These are phyloP conservation scores for Amblyopsis hoosieri DNA, from an alignment of 2,797 vertebrate genomes.

Conservation along the genomic window DNA sequence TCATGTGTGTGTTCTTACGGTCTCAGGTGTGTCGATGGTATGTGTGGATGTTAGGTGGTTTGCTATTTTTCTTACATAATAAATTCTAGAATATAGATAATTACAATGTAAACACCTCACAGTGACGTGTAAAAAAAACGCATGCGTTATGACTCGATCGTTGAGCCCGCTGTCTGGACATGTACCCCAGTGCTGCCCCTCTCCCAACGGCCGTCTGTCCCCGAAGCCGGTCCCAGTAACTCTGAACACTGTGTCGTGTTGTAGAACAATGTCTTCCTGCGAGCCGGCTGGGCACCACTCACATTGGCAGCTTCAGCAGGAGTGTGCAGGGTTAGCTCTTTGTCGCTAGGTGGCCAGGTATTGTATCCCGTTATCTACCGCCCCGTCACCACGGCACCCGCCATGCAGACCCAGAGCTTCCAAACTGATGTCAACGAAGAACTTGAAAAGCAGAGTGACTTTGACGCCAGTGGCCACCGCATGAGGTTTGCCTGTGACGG, in stretches of 20 bases:
- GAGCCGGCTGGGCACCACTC: slow-evolving; percentile 72
- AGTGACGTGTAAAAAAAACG: slow-evolving; percentile 74
- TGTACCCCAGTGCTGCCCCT: slow-evolving; percentile 65
- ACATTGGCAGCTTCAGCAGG: slow-evolving; percentile 69
- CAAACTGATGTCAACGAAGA: slow-evolving; percentile 75
- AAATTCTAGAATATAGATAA: slow-evolving; percentile 71
- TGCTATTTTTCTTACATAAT: slow-evolving; percentile 70
- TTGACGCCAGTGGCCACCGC: slow-evolving; percentile 59
- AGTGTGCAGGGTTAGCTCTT: slow-evolving; percentile 70
- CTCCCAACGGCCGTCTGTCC: slow-evolving; percentile 60
- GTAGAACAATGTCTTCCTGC: slow-evolving; percentile 77
- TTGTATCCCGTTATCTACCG: slow-evolving; percentile 47
- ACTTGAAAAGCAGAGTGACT: slow-evolving; percentile 36
- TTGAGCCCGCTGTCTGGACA: slow-evolving; percentile 56
- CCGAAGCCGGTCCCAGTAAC: slow-evolving; percentile 64
- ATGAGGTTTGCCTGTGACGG: slow-evolving; percentile 24
- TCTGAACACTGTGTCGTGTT: slow-evolving; percentile 76
- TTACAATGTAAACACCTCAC: slow-evolving; percentile 77
- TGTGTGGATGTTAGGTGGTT: slow-evolving; percentile 69
- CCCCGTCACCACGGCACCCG: slow-evolving; percentile 56
- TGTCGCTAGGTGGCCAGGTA: slow-evolving; percentile 60
- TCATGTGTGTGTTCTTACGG: slow-evolving; percentile 58
- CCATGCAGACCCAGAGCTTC: slow-evolving; percentile 77
- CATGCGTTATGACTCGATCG: slow-evolving; percentile 76
- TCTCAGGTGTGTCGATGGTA: slow-evolving; percentile 73